Percentiles rank a stretch among this genome's conserved stretches.
Conservation (phyloP, 2,888 invertebrate genomes). For the Chymomyza caudatula region DNA sequence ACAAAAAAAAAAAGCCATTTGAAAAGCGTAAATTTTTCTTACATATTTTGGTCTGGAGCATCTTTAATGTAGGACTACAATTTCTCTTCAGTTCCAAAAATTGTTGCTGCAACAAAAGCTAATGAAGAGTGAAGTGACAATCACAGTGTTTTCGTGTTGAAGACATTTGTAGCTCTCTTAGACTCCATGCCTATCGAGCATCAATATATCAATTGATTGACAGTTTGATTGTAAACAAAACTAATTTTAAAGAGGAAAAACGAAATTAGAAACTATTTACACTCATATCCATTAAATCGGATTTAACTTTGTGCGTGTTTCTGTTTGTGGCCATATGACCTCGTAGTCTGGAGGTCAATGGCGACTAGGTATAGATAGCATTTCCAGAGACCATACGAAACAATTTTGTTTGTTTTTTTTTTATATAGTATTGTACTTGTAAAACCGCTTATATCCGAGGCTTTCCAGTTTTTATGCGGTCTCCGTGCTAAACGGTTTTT, state of each 20-base stretch:
- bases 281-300: conserved; percentile 38
- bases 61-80: not conserved
- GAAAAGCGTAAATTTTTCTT: too few species aligned
- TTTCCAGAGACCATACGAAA: not conserved
- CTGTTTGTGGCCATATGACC: conserved; percentile 30
- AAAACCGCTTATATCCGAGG: not conserved
- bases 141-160: not conserved
- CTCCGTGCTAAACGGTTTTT: not conserved
- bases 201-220: conserved; percentile 59
- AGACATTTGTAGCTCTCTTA: not conserved
- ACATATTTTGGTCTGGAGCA: conserved; percentile 1
- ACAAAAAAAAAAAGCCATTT: not conserved
- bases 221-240: conserved; percentile 50
- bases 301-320: conserved; percentile 16
- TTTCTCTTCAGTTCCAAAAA: conserved; percentile 31
- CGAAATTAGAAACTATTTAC: conserved; percentile 51
- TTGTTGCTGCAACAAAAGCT: conserved; percentile 8
- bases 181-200: conserved; percentile 35
- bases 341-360: conserved; percentile 54
- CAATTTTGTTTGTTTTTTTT: not conserved
- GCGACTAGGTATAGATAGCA: conserved; percentile 10
- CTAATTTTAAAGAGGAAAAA: conserved; percentile 13
- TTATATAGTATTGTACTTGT: too few species aligned
- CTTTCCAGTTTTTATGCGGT: not conserved
- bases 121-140: not conserved